These are phyloP conservation scores for Corapipo altera DNA, from an alignment of 2,113 vertebrate genomes.

Conservation along the genomic window DNA sequence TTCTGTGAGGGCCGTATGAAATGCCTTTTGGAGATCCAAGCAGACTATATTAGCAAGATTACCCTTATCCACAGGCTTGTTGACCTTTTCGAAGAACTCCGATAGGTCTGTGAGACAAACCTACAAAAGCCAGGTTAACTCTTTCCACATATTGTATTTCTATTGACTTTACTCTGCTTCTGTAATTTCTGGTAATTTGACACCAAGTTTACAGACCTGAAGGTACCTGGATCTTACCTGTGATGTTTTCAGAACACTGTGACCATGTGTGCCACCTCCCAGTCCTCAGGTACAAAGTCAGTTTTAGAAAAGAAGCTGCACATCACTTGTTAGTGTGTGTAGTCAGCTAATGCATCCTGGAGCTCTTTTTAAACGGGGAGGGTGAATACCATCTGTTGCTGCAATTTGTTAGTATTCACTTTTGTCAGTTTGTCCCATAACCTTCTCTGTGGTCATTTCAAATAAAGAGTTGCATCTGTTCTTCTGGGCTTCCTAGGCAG, in stretches of 20 bases:
- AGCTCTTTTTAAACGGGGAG: neutral
- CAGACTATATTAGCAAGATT: constrained; percentile 3
- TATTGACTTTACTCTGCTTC: neutral
- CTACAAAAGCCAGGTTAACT: neutral
- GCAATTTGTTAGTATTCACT: constrained; percentile 14
- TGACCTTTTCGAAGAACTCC: constrained; percentile 40
- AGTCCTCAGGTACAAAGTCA: neutral
- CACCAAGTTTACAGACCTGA: neutral
- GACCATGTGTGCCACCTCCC: neutral
- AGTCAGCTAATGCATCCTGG: neutral
- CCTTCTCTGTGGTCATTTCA: constrained; percentile 26
- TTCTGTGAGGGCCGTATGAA: constrained; percentile 24
- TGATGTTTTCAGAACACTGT: neutral
- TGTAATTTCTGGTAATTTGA: neutral
- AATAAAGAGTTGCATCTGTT: constrained; percentile 43
- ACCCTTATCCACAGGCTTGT: constrained; percentile 16
- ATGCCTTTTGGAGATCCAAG: neutral
- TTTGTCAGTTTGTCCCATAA: constrained; percentile 24
- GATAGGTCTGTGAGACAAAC: neutral
- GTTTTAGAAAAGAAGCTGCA: neutral
- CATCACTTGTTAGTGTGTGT: neutral
- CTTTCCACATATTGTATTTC: neutral
- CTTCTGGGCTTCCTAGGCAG: neutral
- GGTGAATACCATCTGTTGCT: constrained; percentile 39
- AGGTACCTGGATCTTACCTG: neutral